Evolutionary conservation across 23 tunicate species (phyloP).

Genomic region (Oikopleura dioica): DNA sequence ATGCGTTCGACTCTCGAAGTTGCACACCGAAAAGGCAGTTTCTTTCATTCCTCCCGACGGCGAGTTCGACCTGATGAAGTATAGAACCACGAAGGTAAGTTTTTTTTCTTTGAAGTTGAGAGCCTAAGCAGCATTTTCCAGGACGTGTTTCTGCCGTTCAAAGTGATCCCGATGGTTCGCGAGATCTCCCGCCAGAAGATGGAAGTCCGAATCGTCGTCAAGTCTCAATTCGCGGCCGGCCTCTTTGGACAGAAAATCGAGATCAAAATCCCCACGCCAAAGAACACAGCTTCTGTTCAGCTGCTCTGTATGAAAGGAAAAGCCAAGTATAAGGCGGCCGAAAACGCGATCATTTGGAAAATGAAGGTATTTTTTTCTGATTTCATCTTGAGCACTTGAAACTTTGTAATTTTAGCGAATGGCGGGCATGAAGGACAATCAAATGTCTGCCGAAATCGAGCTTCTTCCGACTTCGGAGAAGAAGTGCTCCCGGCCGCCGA

Average conservation of each 20-base stretch:
- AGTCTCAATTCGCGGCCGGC: not conserved
- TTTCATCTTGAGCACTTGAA: too few relatives aligned
- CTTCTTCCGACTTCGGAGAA: slow-evolving; percentile 4
- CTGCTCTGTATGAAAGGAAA: slow-evolving; percentile 11
- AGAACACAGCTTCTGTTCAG: slow-evolving; percentile 10
- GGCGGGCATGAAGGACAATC: slow-evolving; percentile 13
- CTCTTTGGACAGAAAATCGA: slow-evolving; percentile 7
- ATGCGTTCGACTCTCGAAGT: slow-evolving; percentile 84
- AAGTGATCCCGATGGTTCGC: slow-evolving; percentile 85
- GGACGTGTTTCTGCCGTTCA: slow-evolving; percentile 74
- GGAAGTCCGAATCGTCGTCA: slow-evolving; percentile 42
- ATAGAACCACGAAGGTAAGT: slow-evolving; percentile 9
- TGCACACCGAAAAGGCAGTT: slow-evolving; percentile 79
- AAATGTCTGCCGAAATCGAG: slow-evolving; percentile 6
- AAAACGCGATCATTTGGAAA: slow-evolving; percentile 7
- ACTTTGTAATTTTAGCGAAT: slow-evolving; percentile 12
- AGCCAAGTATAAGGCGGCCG: slow-evolving; percentile 7
- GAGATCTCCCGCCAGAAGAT: slow-evolving; percentile 73
- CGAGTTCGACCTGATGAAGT: slow-evolving; percentile 98
- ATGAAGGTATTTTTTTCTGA: slow-evolving; percentile 11
- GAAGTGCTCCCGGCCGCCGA: not conserved
- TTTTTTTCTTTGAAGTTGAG: not conserved
- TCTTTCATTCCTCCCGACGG: slow-evolving; percentile 98
- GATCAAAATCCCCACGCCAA: slow-evolving; percentile 1
- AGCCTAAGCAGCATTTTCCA: slow-evolving; percentile 32